Conservation (phyloP, 2,797 vertebrate genomes). For the Sylvia borin region DNA sequence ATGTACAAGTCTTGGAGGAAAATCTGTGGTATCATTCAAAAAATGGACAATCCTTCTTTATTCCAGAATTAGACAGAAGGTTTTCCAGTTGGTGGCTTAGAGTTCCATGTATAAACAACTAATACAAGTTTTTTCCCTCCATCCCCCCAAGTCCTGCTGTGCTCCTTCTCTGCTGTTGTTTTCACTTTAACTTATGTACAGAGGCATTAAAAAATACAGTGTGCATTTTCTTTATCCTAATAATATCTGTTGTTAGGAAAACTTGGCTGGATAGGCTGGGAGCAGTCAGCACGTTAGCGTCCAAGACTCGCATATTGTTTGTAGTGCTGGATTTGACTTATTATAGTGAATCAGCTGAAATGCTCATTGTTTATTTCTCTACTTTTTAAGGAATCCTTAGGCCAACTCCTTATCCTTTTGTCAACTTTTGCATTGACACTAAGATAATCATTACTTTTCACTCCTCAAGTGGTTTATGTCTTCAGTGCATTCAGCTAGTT, state of each 20-base stretch:
- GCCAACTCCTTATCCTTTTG: background rate
- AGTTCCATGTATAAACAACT: background rate
- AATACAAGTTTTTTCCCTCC: background rate
- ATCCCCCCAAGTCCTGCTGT: background rate
- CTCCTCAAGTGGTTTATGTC: background rate
- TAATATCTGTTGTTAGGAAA: background rate
- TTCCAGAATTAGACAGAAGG: background rate
- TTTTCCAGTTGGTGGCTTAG: background rate
- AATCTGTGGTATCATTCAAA: background rate
- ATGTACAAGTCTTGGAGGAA: background rate
- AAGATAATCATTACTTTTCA: background rate
- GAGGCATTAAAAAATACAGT: background rate
- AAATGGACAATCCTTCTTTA: background rate
- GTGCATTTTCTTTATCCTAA: background rate
- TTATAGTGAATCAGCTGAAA: background rate
- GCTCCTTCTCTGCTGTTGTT: background rate
- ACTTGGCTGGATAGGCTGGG: background rate
- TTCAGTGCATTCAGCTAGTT: background rate
- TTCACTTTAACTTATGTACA: background rate
- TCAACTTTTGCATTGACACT: background rate
- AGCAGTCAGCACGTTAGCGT: background rate
- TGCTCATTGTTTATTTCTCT: background rate
- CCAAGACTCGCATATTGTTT: background rate
- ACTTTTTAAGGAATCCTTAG: background rate
- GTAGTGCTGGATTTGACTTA: background rate